Conservation (phyloP, 2,888 invertebrate species). For the Euspilapteryx auroguttella region DNA sequence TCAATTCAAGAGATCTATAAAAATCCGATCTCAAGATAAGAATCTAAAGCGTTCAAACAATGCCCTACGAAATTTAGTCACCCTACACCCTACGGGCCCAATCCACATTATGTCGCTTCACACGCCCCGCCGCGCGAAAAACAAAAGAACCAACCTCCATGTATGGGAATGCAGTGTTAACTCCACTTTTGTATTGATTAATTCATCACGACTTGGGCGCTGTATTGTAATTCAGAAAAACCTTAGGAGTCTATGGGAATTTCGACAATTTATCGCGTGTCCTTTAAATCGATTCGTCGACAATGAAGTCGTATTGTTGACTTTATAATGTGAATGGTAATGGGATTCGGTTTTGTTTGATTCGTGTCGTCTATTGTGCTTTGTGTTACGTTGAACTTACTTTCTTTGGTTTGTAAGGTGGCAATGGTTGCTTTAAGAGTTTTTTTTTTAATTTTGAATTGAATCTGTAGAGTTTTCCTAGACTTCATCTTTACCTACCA, state of each 20-base stretch:
- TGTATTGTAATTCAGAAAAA: slow-evolving; percentile 30
- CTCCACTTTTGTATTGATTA: slow-evolving; percentile 56
- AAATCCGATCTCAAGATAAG: slow-evolving; percentile 37
- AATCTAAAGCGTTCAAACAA: slow-evolving; percentile 51
- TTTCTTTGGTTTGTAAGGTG: no score
- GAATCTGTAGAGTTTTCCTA: no score
- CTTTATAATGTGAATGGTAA: no score
- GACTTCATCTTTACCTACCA: no score
- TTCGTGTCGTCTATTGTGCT: no score
- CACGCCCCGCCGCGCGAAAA: slow-evolving; percentile 28
- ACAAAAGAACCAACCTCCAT: slow-evolving; percentile 39
- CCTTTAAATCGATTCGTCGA: no score
- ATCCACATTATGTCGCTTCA: slow-evolving; percentile 39
- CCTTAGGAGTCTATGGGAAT: slow-evolving; percentile 52
- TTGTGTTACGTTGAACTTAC: no score
- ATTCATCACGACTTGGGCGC: slow-evolving; percentile 33
- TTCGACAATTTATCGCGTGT: slow-evolving; percentile 54
- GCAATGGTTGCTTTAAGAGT: no score
- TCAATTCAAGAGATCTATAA: neutral
- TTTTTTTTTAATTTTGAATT: no score
- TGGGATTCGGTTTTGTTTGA: no score
- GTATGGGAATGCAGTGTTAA: slow-evolving; percentile 46
- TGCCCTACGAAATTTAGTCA: slow-evolving; percentile 31
- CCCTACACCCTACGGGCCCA: slow-evolving; percentile 19
- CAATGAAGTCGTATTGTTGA: no score